Base-by-base conservation (phyloP, 92 coral and sea anemone species). In the Porites cylindrica region DNA sequence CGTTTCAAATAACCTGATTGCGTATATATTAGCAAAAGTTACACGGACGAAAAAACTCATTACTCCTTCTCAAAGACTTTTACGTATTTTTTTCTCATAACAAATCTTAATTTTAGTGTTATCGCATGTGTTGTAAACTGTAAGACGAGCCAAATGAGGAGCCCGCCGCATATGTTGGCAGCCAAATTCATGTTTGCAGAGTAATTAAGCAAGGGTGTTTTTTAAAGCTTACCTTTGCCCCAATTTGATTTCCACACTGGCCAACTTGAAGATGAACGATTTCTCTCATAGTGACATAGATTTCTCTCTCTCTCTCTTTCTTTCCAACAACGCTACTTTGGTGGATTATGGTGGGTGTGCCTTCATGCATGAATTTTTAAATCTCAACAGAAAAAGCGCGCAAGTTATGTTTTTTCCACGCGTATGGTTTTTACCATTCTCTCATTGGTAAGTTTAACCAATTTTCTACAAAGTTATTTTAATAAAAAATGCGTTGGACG, bases 201-300 rank as follows among this genome's bases (percentile, higher is more conserved):
- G 13, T 56, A 56, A 56, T 14, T 10, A 10, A 10, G 61, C 61
- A 3, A 17, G 13, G 11, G 16, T 14, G 61, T 51, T 10, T 66
- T 66, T 14, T 6, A 66, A 54, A 20, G 8, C 88, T 53, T 58
- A 96, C 98, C 97, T 96, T 96, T 6, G 98, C 97, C 24, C 98
- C 98, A 63, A 96, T 96, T 75, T 96, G 98, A 88, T 96, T 96
- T 58, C 98, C 98, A 79, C 98, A 96, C 62, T 96, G 98, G 9
- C 98, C 98, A 5, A 93, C 98, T 53, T 96, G 98, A 11, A 96
- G 79, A 69, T 96, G 98, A 0, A 96, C 97, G 32, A 96, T 96
- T 94, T 96, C 98, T 82, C 98, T 86, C 98, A 96, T 96, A 64
- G 29, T 62, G 73, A 74, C 62, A n/a, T 52, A 53, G 20, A 38